Base-by-base conservation (phyloP, 2,113 vertebrate genomes). In the Dicrurus megarhynchus region DNA sequence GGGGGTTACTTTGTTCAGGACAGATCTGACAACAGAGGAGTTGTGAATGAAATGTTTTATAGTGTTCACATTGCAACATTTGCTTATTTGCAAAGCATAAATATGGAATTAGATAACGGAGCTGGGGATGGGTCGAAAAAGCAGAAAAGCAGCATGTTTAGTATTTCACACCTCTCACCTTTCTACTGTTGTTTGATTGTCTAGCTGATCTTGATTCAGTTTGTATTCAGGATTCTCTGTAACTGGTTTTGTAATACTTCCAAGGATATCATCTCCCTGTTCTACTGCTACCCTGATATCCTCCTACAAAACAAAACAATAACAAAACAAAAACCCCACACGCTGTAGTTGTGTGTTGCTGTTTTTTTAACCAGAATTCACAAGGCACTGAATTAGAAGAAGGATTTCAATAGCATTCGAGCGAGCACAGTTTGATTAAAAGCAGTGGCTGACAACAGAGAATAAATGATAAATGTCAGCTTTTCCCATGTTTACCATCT, bases 171-270 rank as follows among this genome's bases (percentile, higher is more conserved):
- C 8, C 32, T 42, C 96, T 97, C 80, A 99, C 99, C 99, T 99
- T 95, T 99, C 98, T 76, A 99, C 98, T 0, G 99, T 99, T 44
- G 98, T 98, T 93, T 99, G 98, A 94, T 99, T 99, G 97, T 99
- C 99, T 91, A 99, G 96, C 89, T 99, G 99, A 83, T 99, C 99
- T 96, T 99, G 99, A 97, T 98, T 99, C 97, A 99, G 98, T 94
- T 97, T 98, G 97, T 98, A 98, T 60, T 98, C 98, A 0, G 98
- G 97, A 87, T 99, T 98, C 92, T 97, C 98, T 33, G 95, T 93
- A 71, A 99, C 92, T 1, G 99, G 99, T 87, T 99, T 98, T 47
- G 98, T 98, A 96, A 99, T 99, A 97, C 97, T 98, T 86, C 98
- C 98, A 42, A 99, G 97, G 90, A 99, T 97, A 77, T 97, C 93